phyloP scores from a whole-genome alignment of 2,888 invertebrate genomes.

The Gerris lacustris region DNA sequence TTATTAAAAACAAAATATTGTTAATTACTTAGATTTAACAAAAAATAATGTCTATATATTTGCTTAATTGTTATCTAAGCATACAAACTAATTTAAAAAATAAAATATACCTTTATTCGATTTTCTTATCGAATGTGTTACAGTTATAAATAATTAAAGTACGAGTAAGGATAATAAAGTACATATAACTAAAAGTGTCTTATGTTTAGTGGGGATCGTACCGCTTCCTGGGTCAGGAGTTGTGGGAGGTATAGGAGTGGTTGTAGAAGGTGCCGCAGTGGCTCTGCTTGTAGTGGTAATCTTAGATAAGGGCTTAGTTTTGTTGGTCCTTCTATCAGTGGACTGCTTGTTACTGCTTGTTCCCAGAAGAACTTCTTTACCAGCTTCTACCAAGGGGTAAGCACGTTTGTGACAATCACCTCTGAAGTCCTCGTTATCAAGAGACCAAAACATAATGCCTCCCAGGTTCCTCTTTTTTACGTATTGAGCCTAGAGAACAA shows the following conservation, averaged over 20 bases:
- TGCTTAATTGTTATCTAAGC: no score
- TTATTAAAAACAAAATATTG: no score
- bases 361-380: slow-evolving; percentile 62
- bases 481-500: slow-evolving; percentile 53
- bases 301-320: slow-evolving; percentile 23
- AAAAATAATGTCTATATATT: no score
- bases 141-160: no score
- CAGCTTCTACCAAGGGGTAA: slow-evolving; percentile 83
- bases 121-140: no score
- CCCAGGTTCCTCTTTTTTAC: slow-evolving; percentile 73
- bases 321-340: slow-evolving; percentile 17
- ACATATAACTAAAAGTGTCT: no score
- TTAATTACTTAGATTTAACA: neutral
- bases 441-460: slow-evolving; percentile 87
- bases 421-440: slow-evolving; percentile 88
- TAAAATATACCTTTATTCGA: no score
- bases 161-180: no score
- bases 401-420: slow-evolving; percentile 77
- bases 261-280: slow-evolving; percentile 43
- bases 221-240: slow-evolving; percentile 80
- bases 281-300: slow-evolving; percentile 41
- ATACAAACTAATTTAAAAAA: no score
- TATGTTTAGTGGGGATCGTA: slow-evolving; percentile 35
- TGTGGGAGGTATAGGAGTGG: slow-evolving; percentile 71
- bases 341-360: slow-evolving; percentile 45